Evolutionary conservation across 2,797 vertebrate species (phyloP), one percentile per base, ranked within the genome.

Genomic region (Cossypha caffra): DNA sequence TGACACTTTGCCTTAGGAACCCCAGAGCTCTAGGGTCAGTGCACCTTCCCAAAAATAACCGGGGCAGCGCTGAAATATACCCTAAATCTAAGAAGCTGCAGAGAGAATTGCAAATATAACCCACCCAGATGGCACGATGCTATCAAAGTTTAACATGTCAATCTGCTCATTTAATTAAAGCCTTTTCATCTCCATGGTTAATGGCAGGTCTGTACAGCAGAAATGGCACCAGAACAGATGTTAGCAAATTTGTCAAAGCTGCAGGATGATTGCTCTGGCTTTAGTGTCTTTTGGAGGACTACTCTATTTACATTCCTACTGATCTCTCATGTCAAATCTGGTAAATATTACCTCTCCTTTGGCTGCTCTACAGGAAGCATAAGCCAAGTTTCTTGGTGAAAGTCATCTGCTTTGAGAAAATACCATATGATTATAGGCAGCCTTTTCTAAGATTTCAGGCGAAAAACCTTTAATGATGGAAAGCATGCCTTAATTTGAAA

Each of bases 191-290:
- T 68, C 45, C 38, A 47, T 50, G 57, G 80, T 90, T 97, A 97
- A 96, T 87, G 88, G 94, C 83, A 97, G 91, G 86, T 90, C 52
- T 91, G 92, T 68, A 76, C 31, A 84, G 85, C 79, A 94, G 74
- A 96, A 94, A 94, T 68, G 86, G 91, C 88, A 95, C 43, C 58
- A 29, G 68, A 97, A 95, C 95, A 97, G 97, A 97, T 96, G 97
- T 87, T 23, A 2, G 48, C 72, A 66, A 88, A 96, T 96, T 92
- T 94, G 68, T 96, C 93, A 97, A 94, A 97, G 93, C 31, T 50
- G 50, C 40, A 93, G 68, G 71, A 84, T 90, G 92, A 95, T 79
- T 78, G 64, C 58, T 88, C 63, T 86, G 68, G 63, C 73, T 69
- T 24, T 2, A 2, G 19, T 74, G 79, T 62, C 91, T 90, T 95